phyloP scores from a whole-genome alignment of 2,797 vertebrate genomes.

The Ctenopoma kingsleyae region DNA sequence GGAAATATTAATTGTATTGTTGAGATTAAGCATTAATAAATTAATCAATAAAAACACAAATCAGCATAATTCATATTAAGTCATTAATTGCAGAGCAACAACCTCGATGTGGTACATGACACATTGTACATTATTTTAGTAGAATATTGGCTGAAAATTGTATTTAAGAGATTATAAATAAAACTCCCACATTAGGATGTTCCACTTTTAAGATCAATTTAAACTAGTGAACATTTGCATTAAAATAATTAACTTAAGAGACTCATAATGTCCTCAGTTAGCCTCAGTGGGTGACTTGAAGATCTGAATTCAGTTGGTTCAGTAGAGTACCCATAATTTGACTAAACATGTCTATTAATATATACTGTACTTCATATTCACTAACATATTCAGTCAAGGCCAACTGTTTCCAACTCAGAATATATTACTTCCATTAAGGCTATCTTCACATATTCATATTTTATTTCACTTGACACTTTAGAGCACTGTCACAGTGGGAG shows the following conservation, averaged over 20 bases:
- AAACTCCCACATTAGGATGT: background rate
- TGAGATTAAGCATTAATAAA: background rate
- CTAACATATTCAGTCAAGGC: slow-evolving; percentile 34
- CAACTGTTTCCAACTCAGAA: slow-evolving; percentile 14
- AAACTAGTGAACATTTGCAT: slow-evolving; percentile 43
- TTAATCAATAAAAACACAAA: background rate
- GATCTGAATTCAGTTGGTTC: slow-evolving; percentile 52
- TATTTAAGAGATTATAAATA: slow-evolving; percentile 23
- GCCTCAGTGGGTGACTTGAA: slow-evolving; percentile 57
- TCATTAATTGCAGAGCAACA: too few species aligned
- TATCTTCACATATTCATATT: slow-evolving; percentile 23
- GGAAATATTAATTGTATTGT: background rate
- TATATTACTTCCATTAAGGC: slow-evolving; percentile 22
- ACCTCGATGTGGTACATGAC: too few species aligned
- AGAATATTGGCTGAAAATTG: slow-evolving; percentile 11
- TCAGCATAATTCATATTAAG: slow-evolving; percentile 4
- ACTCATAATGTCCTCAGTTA: slow-evolving; percentile 68
- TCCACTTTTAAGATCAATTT: slow-evolving; percentile 29
- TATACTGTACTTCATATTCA: slow-evolving; percentile 39
- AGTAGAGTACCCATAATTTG: slow-evolving; percentile 48
- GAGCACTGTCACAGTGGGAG: slow-evolving; percentile 12
- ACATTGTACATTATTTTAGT: background rate
- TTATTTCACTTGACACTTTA: slow-evolving; percentile 26
- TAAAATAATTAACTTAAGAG: slow-evolving; percentile 65
- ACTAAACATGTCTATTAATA: slow-evolving; percentile 55